phyloP scores from a whole-genome alignment of 2,797 vertebrate genomes.

The Pseudocheirus occidentalis region DNA sequence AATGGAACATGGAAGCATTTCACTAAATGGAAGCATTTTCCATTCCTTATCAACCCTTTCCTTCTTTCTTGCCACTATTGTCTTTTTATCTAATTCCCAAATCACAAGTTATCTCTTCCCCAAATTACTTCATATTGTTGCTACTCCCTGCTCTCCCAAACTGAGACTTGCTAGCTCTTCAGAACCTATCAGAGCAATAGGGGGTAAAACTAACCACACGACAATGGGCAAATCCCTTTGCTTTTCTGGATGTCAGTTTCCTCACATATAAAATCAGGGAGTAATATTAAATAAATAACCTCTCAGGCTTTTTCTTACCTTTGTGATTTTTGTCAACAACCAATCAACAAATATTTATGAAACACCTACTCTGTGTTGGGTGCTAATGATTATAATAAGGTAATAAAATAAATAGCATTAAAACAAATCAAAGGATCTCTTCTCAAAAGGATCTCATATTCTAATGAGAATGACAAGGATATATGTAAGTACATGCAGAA shows the following conservation, averaged over 20 bases:
- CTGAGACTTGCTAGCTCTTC: background rate
- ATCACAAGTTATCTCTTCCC: background rate
- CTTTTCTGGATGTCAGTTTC: conserved; percentile 19
- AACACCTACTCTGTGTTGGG: too few species aligned
- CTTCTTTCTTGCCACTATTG: too few species aligned
- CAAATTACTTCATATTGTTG: background rate
- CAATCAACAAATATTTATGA: too few species aligned
- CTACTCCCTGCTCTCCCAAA: background rate
- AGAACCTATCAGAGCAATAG: background rate
- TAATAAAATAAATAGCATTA: background rate
- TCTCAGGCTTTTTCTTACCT: too few species aligned
- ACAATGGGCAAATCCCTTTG: background rate
- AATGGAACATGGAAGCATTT: background rate
- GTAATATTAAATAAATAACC: background rate
- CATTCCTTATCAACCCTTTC: background rate
- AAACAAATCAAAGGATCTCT: background rate
- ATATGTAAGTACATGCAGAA: background rate
- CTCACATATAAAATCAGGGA: background rate
- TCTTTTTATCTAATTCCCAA: background rate
- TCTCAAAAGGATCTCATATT: background rate
- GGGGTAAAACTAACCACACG: background rate
- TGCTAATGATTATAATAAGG: background rate
- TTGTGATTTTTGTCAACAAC: too few species aligned
- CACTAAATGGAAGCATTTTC: background rate
- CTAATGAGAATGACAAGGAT: background rate